Evolutionary conservation across 2,888 invertebrate genomes (phyloP).

Genomic region (Drosophila greeni): DNA sequence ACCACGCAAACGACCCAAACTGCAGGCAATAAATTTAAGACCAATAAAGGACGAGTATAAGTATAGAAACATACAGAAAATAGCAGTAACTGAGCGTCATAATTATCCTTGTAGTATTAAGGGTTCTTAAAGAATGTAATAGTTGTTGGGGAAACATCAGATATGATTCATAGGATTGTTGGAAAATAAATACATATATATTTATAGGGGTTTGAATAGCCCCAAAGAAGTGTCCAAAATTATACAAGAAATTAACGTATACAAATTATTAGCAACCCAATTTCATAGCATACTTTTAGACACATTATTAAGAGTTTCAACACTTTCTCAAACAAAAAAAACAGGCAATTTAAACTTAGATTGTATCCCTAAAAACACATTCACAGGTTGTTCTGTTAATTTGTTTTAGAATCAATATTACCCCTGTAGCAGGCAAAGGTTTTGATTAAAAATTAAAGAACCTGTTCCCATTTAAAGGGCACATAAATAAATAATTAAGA

Average conservation of each 20-base stretch:
- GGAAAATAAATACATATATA: not conserved
- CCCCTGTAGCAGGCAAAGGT: slow-evolving; percentile 2
- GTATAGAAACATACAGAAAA: slow-evolving; percentile 3
- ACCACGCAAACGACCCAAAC: slow-evolving; percentile 48
- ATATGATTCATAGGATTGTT: not conserved
- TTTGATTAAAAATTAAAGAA: slow-evolving; percentile 9
- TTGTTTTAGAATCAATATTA: not conserved
- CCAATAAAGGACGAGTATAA: slow-evolving; percentile 26
- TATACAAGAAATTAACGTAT: no score
- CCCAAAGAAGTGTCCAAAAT: no score
- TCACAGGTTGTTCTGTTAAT: not conserved
- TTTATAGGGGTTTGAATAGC: no score
- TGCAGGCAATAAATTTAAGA: slow-evolving; percentile 48
- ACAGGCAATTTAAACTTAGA: not conserved
- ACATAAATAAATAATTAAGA: slow-evolving; percentile 7
- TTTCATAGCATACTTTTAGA: not conserved
- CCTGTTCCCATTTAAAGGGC: slow-evolving; percentile 1
- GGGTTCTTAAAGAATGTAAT: not conserved
- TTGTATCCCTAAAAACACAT: not conserved
- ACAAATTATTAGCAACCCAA: no score
- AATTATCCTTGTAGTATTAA: slow-evolving; percentile 8
- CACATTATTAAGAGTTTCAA: not conserved
- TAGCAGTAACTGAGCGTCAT: slow-evolving; percentile 6
- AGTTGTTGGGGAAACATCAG: not conserved
- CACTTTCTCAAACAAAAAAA: no score